Percentiles rank a stretch among this genome's conserved stretches.
Evolutionary conservation across 2,888 invertebrate genomes (phyloP).

Genomic region (Nomada lathburiana): DNA sequence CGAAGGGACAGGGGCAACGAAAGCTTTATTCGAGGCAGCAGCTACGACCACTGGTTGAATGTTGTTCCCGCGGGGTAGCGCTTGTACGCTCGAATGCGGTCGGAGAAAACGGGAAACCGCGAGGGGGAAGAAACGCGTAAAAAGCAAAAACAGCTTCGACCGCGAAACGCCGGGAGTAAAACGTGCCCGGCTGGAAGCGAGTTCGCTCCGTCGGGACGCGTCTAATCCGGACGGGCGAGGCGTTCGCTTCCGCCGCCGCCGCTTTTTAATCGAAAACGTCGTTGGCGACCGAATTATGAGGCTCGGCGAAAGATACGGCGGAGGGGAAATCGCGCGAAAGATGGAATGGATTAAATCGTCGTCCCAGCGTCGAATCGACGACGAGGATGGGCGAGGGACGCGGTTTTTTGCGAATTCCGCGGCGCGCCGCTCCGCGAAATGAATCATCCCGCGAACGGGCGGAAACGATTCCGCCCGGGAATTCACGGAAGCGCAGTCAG

Average conservation of each 20-base stretch:
- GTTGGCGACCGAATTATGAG: no score
- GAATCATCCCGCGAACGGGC: conserved; percentile 21
- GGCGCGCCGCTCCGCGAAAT: neutral
- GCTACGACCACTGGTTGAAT: conserved; percentile 74
- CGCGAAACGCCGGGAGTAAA: neutral
- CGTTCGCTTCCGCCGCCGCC: no score
- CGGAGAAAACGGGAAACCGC: conserved; percentile 14
- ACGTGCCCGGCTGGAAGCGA: neutral
- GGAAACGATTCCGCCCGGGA: conserved; percentile 1
- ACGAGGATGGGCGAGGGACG: no score
- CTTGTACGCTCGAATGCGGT: conserved; percentile 42
- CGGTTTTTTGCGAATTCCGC: no score
- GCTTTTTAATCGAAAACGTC: no score
- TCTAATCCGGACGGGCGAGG: neutral
- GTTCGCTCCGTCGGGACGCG: neutral
- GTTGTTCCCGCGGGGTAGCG: conserved; percentile 58
- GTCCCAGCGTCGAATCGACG: no score
- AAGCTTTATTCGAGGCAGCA: conserved; percentile 1
- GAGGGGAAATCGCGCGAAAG: no score
- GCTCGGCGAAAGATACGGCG: no score
- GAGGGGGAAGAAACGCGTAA: neutral
- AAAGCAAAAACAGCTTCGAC: conserved; percentile 1
- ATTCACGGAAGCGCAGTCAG: conserved; percentile 23
- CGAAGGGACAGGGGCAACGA: no score
- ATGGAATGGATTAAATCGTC: no score